Evolutionary conservation across 2,113 vertebrate genomes (phyloP).

Genomic region (Tricholaema leucomelas): DNA sequence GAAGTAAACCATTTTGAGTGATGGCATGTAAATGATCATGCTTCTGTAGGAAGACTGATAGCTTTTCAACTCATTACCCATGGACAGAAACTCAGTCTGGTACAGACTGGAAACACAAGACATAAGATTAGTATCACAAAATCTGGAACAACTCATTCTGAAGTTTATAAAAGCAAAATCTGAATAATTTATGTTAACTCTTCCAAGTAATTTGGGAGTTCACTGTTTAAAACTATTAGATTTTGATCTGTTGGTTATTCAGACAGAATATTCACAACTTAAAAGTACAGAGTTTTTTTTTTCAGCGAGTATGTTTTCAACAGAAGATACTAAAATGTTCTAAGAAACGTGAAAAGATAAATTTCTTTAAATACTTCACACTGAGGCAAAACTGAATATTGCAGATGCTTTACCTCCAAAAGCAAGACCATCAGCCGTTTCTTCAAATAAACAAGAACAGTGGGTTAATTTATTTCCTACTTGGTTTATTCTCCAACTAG

Average conservation of each 20-base stretch:
- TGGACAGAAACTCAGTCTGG: neutral
- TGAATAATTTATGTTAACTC: neutral
- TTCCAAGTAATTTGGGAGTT: neutral
- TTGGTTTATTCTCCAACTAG: neutral
- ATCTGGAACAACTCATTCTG: neutral
- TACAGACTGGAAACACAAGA: neutral
- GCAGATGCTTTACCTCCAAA: neutral
- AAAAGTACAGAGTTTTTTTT: neutral
- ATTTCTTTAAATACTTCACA: neutral
- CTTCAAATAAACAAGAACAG: neutral
- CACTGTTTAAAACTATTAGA: neutral
- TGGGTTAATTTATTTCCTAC: neutral
- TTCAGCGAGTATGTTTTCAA: neutral
- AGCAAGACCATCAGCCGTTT: neutral
- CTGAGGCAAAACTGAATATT: neutral
- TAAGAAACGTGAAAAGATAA: neutral
- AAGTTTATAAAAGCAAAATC: neutral
- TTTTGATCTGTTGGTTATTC: neutral
- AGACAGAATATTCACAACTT: neutral
- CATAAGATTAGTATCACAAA: neutral
- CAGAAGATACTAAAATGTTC: neutral
- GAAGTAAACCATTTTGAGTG: neutral
- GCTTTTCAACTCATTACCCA: neutral
- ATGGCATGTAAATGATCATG: neutral
- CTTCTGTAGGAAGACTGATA: neutral